Conservation (phyloP, 2,797 vertebrate species). For the Tangara arthus region DNA sequence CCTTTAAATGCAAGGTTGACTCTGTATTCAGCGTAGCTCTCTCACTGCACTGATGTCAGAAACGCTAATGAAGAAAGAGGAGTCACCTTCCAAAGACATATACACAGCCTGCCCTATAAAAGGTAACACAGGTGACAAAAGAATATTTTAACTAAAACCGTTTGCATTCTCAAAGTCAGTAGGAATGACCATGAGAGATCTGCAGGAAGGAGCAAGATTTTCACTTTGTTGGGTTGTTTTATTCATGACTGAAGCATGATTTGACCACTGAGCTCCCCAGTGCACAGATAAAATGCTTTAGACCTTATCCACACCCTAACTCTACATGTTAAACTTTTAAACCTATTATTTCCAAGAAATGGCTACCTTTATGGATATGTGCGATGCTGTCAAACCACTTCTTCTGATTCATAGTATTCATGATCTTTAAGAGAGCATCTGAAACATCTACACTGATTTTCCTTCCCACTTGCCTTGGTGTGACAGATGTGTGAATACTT, state of each 20-base stretch:
- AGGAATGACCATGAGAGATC: not conserved
- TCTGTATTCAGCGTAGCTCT: not conserved
- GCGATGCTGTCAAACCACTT: not conserved
- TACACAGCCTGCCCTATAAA: not conserved
- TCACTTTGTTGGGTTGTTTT: not conserved
- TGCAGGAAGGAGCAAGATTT: not conserved
- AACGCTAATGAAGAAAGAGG: not conserved
- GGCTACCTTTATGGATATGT: not conserved
- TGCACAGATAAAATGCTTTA: not conserved
- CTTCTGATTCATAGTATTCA: not conserved
- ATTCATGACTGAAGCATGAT: not conserved
- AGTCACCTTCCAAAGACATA: not conserved
- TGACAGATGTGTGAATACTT: not conserved
- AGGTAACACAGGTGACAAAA: not conserved
- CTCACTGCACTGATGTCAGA: not conserved
- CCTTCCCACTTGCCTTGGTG: not conserved
- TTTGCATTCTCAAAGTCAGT: not conserved
- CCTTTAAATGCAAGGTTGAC: not conserved
- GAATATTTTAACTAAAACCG: not conserved
- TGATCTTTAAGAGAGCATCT: not conserved
- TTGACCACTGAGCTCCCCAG: not conserved
- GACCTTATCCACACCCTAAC: not conserved
- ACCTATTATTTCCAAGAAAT: not conserved
- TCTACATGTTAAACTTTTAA: not conserved
- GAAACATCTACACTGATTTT: not conserved